Conservation (phyloP, 2,888 invertebrate genomes). For the Oeneis ivallda region DNA sequence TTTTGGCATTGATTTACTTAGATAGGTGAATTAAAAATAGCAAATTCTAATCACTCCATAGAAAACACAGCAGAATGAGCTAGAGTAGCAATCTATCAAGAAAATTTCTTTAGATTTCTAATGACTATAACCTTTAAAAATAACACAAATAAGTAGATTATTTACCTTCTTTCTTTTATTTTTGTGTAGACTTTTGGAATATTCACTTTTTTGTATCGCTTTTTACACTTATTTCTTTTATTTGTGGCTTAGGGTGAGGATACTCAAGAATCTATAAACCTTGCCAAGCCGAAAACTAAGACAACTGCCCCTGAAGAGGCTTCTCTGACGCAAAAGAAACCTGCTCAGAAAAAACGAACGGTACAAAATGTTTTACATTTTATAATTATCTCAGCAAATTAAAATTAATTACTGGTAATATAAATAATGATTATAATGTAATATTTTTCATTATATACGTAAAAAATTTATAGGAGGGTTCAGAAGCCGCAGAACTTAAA, state of each 20-base stretch:
- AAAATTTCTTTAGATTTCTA: background rate
- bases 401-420: background rate
- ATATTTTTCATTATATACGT: background rate
- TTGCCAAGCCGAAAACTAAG: conserved; percentile 74
- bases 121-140: too few species aligned
- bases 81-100: too few species aligned
- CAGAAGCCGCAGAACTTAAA: conserved; percentile 74
- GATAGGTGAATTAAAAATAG: background rate
- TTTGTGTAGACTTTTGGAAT: conserved; percentile 13
- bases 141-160: too few species aligned
- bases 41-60: background rate
- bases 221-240: conserved; percentile 45
- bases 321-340: conserved; percentile 77
- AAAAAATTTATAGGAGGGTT: conserved; percentile 63
- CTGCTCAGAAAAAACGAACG: conserved; percentile 76
- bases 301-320: conserved; percentile 78
- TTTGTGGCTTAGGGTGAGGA: conserved; percentile 70
- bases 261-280: conserved; percentile 75
- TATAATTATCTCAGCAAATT: conserved; percentile 64
- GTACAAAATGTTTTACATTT: conserved; percentile 54
- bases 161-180: too few species aligned
- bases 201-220: conserved; percentile 24
- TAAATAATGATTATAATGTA: background rate
- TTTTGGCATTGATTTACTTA: background rate
- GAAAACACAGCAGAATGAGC: background rate